Conservation (phyloP, 2,797 vertebrate species). For the Lepilemur ruficaudatus region DNA sequence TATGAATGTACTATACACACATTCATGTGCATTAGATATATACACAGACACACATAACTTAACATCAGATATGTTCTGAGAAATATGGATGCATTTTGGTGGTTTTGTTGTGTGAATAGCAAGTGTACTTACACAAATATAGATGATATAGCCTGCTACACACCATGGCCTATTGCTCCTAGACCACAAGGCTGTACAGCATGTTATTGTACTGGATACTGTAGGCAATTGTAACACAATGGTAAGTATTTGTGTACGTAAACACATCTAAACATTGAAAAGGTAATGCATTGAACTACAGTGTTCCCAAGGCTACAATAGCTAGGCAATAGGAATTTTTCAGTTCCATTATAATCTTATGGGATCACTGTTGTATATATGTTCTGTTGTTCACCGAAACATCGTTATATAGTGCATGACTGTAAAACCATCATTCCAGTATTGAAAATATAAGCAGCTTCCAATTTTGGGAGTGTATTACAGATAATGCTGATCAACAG, state of each 20-base stretch:
- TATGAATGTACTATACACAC: not conserved
- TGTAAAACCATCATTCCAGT: not conserved
- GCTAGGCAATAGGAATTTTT: not conserved
- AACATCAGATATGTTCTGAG: not conserved
- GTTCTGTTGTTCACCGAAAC: not conserved
- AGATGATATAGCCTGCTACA: not conserved
- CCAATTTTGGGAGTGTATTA: not conserved
- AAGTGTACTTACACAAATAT: not conserved
- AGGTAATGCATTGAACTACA: not conserved
- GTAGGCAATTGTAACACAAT: not conserved
- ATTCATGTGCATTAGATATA: not conserved
- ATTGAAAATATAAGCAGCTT: not conserved
- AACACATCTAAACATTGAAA: not conserved
- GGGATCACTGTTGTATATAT: not conserved
- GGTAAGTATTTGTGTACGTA: not conserved
- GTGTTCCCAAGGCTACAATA: not conserved
- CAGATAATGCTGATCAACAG: not conserved
- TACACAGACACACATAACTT: not conserved
- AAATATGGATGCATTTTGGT: not conserved
- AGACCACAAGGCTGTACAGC: not conserved
- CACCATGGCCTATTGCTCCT: not conserved
- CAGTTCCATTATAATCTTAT: not conserved
- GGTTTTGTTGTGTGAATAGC: not conserved
- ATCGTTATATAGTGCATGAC: not conserved
- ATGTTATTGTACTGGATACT: not conserved